Evolutionary conservation across 1,140 invertebrate genomes (phyloP).

Genomic region (Teleogryllus occipitalis): DNA sequence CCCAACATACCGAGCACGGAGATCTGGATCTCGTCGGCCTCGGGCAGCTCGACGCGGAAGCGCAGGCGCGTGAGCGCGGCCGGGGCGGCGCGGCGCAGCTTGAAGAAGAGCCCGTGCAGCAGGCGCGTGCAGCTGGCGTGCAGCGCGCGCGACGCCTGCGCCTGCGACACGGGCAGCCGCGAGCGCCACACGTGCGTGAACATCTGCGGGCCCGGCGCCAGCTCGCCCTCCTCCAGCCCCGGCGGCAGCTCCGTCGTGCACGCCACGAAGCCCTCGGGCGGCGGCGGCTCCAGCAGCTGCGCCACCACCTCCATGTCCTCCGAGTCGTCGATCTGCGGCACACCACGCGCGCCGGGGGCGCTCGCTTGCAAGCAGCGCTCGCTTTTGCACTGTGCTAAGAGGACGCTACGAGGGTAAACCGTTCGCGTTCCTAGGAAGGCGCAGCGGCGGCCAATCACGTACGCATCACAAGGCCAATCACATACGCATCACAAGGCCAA

Average conservation of each 20-base stretch:
- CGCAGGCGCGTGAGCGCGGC: constrained; percentile 71
- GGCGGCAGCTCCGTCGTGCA: constrained; percentile 77
- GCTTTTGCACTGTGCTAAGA: no score
- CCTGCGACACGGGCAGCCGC: constrained; percentile 50
- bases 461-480: no score
- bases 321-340: constrained; percentile 66
- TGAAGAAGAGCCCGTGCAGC: constrained; percentile 72
- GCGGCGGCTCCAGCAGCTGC: constrained; percentile 64
- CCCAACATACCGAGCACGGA: constrained; percentile 50
- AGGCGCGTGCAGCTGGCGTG: constrained; percentile 45
- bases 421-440: no score
- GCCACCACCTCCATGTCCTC: constrained; percentile 75
- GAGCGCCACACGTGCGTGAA: constrained; percentile 76
- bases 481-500: no score
- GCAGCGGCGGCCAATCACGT: no score
- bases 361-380: no score
- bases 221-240: constrained; percentile 57
- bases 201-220: constrained; percentile 74
- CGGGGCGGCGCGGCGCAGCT: constrained; percentile 71
- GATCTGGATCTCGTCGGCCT: constrained; percentile 85
- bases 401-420: no score
- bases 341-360: background rate
- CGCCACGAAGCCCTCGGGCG: constrained; percentile 71
- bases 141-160: constrained; percentile 52
- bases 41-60: constrained; percentile 71